phyloP scores from a whole-genome alignment of 2,797 vertebrate genomes.

The Carapus acus region DNA sequence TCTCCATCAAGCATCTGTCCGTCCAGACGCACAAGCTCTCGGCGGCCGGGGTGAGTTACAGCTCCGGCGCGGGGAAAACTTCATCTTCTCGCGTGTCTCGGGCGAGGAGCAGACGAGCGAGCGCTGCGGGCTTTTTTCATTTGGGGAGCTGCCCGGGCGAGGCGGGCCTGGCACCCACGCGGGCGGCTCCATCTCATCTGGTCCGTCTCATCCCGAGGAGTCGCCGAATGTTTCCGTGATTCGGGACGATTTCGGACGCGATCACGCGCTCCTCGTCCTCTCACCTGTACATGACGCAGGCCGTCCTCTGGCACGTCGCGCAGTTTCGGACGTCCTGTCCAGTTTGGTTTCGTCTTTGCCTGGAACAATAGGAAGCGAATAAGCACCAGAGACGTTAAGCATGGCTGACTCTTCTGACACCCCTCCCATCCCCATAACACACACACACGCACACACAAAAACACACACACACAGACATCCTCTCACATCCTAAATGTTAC shows the following conservation, averaged over 20 bases:
- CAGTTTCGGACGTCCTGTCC: constrained; percentile 92
- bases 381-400: constrained; percentile 8
- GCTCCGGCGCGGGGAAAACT: constrained; percentile 27
- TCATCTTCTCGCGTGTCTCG: constrained; percentile 37
- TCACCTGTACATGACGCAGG: constrained; percentile 97
- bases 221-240: too few relatives aligned
- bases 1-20: too few relatives aligned
- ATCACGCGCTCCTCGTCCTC: constrained; percentile 23
- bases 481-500: constrained; percentile 16
- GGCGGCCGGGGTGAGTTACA: constrained; percentile 39
- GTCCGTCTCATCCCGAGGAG: background rate
- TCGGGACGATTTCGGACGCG: too few relatives aligned
- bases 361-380: constrained; percentile 37
- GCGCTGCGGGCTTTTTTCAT: constrained; percentile 34
- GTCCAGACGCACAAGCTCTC: too few relatives aligned
- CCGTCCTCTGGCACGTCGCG: constrained; percentile 90
- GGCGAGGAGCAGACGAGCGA: constrained; percentile 43
- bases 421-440: too few relatives aligned
- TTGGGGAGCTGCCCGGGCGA: constrained; percentile 40
- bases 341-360: constrained; percentile 78
- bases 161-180: constrained; percentile 17
- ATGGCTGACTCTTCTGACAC: background rate
- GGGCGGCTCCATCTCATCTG: constrained; percentile 20
- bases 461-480: background rate
- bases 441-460: too few relatives aligned